Evolutionary conservation across 2,888 invertebrate genomes (phyloP).

Genomic region (Diloba caeruleocephala): DNA sequence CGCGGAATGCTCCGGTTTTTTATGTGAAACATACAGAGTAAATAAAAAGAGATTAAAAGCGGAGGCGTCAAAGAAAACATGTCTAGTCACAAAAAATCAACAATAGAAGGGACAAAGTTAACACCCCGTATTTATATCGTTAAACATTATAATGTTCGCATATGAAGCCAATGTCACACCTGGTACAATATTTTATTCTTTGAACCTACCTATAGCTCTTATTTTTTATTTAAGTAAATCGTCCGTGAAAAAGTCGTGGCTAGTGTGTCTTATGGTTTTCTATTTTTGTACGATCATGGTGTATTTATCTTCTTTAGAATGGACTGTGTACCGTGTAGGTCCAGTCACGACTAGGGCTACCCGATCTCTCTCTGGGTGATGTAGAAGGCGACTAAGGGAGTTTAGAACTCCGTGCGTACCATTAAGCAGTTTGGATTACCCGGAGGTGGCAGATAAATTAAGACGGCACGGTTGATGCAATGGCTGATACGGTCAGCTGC

Average conservation of each 20-base stretch:
- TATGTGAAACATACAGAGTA: constrained; percentile 28
- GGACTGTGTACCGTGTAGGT: too few relatives aligned
- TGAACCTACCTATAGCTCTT: constrained; percentile 6
- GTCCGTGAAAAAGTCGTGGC: constrained; percentile 23
- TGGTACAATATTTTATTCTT: constrained; percentile 28
- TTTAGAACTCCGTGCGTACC: too few relatives aligned
- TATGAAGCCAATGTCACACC: constrained; percentile 20
- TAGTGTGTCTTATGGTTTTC: background rate
- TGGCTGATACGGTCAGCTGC: too few relatives aligned
- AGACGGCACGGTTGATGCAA: too few relatives aligned
- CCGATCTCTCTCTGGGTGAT: too few relatives aligned
- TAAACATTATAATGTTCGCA: constrained; percentile 36
- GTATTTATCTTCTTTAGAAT: too few relatives aligned
- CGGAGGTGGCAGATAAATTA: too few relatives aligned
- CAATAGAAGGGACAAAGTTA: constrained; percentile 40
- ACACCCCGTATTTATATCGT: constrained; percentile 40
- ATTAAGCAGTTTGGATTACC: too few relatives aligned
- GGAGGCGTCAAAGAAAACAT: constrained; percentile 45
- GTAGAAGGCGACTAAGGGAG: too few relatives aligned
- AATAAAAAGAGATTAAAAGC: constrained; percentile 51
- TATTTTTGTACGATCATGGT: background rate
- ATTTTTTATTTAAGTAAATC: constrained; percentile 20
- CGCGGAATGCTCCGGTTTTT: too few relatives aligned
- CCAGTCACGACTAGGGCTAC: too few relatives aligned
- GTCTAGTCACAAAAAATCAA: constrained; percentile 44